Evolutionary conservation across 1,140 invertebrate genomes (phyloP), one percentile per base, ranked within the genome.

Genomic region (Zaprionus vittiger): DNA sequence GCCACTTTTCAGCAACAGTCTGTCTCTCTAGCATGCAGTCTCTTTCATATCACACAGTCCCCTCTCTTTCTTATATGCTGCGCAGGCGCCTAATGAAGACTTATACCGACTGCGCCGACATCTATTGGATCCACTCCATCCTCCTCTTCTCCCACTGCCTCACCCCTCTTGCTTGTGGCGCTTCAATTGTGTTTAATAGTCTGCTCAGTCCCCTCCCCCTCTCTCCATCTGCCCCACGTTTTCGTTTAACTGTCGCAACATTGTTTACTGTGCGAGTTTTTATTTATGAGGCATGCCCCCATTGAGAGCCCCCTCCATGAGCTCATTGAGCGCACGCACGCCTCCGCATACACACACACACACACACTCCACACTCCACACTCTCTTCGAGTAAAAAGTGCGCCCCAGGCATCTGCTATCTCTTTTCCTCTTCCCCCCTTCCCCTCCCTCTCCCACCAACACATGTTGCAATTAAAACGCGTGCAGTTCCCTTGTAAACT

Each of bases 141-240:
- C 34, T 60, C 34, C 11, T 9, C 47, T 47, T 34, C 49, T 52
- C 5, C 4, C 38, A 34, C n/a, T 65, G 22, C n/a, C 22, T 22
- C 44, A 1, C 3, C 26, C 17, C 47, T n/a, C n/a, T 41, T 44
- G 14, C 14, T 70, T 81, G 72, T 81, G 81, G 81, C 81, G 81
- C 81, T 72, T 81, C 77, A 83, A 84, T 84, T 83, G 81, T 60
- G 60, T 84, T 83, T 84, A 84, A 83, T 84, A 73, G 81, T 83
- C 77, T 77, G 31, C 28, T 41, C 37, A 14, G 41, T 28, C n/a
- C 62, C 34, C 59, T 28, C 52, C 34, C 37, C 12, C 37, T 61
- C 14, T 44, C 38, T 28, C 44, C 34, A 24, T 17, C 37, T 61
- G 12, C 31, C 55, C 15, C 20, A 38, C 15, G 44, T 73, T 83